Percentiles rank a stretch among this genome's conserved stretches.
phyloP scores from a whole-genome alignment of 2,113 vertebrate genomes.

The Pteronura brasiliensis region DNA sequence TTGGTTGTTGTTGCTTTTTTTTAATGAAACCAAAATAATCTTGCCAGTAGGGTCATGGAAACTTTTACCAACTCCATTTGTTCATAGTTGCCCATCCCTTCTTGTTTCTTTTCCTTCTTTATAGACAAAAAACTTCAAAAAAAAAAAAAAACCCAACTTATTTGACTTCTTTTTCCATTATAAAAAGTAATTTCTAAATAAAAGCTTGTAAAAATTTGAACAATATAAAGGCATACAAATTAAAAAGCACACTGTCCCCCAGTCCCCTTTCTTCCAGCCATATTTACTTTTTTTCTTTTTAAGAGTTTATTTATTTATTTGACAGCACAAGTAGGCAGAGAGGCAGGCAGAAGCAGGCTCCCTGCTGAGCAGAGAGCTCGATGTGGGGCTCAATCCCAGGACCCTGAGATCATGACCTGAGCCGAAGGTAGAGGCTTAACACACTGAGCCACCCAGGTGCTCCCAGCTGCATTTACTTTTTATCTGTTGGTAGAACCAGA shows the following conservation, averaged over 20 bases:
- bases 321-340: no score
- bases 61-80: slow-evolving; percentile 28
- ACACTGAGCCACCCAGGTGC: no score
- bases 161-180: slow-evolving; percentile 23
- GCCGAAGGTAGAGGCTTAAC: no score
- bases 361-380: no score
- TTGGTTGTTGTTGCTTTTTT: slow-evolving; percentile 24
- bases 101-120: slow-evolving; percentile 29
- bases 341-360: no score
- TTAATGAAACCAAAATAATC: slow-evolving; percentile 50
- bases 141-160: neutral
- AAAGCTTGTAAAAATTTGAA: slow-evolving; percentile 15
- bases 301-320: no score
- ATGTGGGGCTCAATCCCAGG: no score
- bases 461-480: neutral
- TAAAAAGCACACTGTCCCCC: neutral
- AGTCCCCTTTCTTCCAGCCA: neutral
- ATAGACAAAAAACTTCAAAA: neutral
- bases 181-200: neutral
- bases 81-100: slow-evolving; percentile 1
- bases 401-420: no score
- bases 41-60: slow-evolving; percentile 38
- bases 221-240: neutral
- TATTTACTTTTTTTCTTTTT: neutral
- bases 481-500: neutral